Evolutionary conservation across 2,797 vertebrate species (phyloP), one percentile per base, ranked within the genome.

Genomic region (Muraenolepis orangiensis): DNA sequence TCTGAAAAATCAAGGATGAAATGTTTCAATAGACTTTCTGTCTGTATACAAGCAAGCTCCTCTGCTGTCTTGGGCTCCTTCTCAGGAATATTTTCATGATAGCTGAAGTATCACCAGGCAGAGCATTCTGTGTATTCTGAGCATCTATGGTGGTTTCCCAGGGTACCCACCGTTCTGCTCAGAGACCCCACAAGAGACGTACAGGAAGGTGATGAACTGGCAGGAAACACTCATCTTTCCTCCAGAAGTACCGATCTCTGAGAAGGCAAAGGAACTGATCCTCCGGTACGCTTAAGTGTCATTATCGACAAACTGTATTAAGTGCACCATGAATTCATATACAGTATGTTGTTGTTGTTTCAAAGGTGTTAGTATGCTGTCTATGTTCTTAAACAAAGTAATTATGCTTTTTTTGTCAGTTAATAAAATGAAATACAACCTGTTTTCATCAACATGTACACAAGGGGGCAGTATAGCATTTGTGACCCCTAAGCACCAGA

Each of bases 161-260:
- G 98, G 98, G 77, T 99, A 99, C 78, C 97, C 98, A 38, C 97
- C 98, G 0, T 99, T 99, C 91, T 99, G 98, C 90, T 99, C 98
- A 0, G 98, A 99, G 93, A 98, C 98, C 0, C 98, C 98, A 77
- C 98, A 99, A 85, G 98, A 99, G 88, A 99, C 98, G 0, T 99
- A 99, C 23, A 96, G 98, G 87, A 99, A 99, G 81, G 98, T 99
- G 81, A 99, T 99, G 98, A 99, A 99, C 86, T 99, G 98, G 98
- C 92, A 96, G 86, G 98, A 99, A 90, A 99, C 97, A 0, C 87
- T 99, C 40, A 96, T 88, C 10, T 99, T 99, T 82, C 98, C 98
- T 71, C 98, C 98, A 20, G 98, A 99, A 88, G 98, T 99, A 83
- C 98, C 98, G 4, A 96, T 99, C 84, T 99, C 98, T 20, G 98